Conservation (phyloP, 2,888 invertebrate genomes). For the Sinohyriopsis cumingii region DNA sequence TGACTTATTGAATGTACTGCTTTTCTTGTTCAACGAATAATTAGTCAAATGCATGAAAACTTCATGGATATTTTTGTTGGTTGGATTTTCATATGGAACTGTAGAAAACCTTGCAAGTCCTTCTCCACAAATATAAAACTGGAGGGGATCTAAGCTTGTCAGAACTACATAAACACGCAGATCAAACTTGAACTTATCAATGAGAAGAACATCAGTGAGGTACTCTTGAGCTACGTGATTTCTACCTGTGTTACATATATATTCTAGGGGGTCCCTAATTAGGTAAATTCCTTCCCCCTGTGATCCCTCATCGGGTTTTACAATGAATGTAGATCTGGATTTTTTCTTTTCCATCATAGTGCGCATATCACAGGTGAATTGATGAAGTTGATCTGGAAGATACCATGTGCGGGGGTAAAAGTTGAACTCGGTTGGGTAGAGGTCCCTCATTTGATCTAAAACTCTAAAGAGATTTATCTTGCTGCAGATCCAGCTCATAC, state of each 20-base stretch:
- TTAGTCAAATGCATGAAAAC: slow-evolving; percentile 74
- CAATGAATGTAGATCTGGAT: slow-evolving; percentile 71
- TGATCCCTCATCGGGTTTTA: slow-evolving; percentile 74
- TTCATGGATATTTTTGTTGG: slow-evolving; percentile 71
- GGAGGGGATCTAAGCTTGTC: slow-evolving; percentile 72
- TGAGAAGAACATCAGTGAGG: slow-evolving; percentile 70
- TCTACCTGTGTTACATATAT: slow-evolving; percentile 40
- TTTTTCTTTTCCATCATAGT: slow-evolving; percentile 47
- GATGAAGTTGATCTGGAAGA: slow-evolving; percentile 72
- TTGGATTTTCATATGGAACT: slow-evolving; percentile 72
- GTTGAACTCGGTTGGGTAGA: slow-evolving; percentile 73
- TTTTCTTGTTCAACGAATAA: slow-evolving; percentile 74
- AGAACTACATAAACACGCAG: slow-evolving; percentile 73
- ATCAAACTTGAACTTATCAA: slow-evolving; percentile 74
- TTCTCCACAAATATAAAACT: slow-evolving; percentile 70
- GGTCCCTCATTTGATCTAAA: slow-evolving; percentile 71
- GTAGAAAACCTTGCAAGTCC: slow-evolving; percentile 74
- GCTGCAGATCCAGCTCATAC: slow-evolving; percentile 72
- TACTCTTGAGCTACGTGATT: slow-evolving; percentile 72
- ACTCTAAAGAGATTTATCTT: slow-evolving; percentile 73
- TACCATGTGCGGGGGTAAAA: slow-evolving; percentile 75
- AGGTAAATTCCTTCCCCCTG: slow-evolving; percentile 75
- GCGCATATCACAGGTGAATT: slow-evolving; percentile 61
- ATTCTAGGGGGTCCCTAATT: slow-evolving; percentile 70
- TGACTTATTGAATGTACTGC: slow-evolving; percentile 71